Evolutionary conservation across 2,888 invertebrate species (phyloP).

Genomic region (Tribolium freemani): DNA sequence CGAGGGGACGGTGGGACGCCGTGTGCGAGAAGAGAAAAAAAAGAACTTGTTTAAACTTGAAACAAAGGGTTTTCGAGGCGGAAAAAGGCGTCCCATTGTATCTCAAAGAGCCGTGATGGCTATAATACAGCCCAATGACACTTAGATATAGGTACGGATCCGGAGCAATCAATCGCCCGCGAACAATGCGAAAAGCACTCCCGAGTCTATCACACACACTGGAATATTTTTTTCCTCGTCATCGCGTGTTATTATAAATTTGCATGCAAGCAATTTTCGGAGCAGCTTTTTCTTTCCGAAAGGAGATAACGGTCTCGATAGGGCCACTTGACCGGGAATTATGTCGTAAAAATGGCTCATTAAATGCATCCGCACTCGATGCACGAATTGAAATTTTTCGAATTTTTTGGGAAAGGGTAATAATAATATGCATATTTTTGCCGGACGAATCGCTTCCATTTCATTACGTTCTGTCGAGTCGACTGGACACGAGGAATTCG

Average conservation of each 20-base stretch:
- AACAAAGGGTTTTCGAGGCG: slow-evolving; percentile 18
- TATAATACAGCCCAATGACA: slow-evolving; percentile 30
- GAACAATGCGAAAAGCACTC: slow-evolving; percentile 28
- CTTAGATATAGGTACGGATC: slow-evolving; percentile 34
- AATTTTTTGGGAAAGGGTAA: slow-evolving; percentile 6
- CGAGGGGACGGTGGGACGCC: slow-evolving; percentile 5
- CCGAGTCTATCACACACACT: background rate
- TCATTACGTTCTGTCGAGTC: slow-evolving; percentile 39
- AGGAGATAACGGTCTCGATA: slow-evolving; percentile 27
- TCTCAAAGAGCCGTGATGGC: slow-evolving; percentile 20
- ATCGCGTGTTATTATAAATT: slow-evolving; percentile 49
- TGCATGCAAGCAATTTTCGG: slow-evolving; percentile 50
- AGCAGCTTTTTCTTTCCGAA: slow-evolving; percentile 44
- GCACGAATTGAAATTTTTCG: background rate
- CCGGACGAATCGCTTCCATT: slow-evolving; percentile 35
- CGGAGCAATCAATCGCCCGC: slow-evolving; percentile 31
- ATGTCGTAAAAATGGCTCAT: slow-evolving; percentile 47
- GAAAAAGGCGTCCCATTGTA: slow-evolving; percentile 30
- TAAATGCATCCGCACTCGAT: slow-evolving; percentile 32
- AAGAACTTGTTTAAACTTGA: slow-evolving; percentile 30
- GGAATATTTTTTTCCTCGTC: slow-evolving; percentile 11
- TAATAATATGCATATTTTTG: slow-evolving; percentile 41
- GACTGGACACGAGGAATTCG: slow-evolving; percentile 36
- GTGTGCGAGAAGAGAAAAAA: background rate
- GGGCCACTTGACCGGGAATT: slow-evolving; percentile 51